These are phyloP conservation scores for Phocoena phocoena DNA, from an alignment of 2,113 vertebrate genomes.

Conservation along the genomic window DNA sequence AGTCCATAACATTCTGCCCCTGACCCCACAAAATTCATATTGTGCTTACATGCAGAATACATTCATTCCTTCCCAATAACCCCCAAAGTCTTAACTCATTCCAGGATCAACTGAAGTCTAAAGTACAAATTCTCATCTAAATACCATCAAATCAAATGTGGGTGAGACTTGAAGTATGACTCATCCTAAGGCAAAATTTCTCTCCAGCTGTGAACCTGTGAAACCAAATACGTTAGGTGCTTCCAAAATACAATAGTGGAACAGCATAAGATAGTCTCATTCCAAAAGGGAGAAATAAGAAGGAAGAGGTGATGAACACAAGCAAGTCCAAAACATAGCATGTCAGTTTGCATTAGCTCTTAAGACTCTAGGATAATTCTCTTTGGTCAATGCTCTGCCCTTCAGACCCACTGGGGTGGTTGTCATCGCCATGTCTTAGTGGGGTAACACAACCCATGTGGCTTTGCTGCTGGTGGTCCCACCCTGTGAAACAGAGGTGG, in stretches of 20 bases:
- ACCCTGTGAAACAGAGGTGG: not conserved
- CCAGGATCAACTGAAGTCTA: not conserved
- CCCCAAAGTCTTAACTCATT: not conserved
- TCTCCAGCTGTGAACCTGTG: not conserved
- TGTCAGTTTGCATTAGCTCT: not conserved
- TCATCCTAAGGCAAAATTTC: not conserved
- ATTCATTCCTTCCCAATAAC: not conserved
- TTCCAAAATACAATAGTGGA: not conserved
- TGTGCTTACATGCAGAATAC: not conserved
- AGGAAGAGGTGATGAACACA: not conserved
- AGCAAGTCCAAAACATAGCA: not conserved
- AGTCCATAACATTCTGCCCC: not conserved
- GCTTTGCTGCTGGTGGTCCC: not conserved
- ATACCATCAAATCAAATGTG: not conserved
- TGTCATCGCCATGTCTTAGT: not conserved
- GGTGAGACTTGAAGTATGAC: not conserved
- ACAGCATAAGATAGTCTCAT: not conserved
- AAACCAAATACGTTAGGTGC: not conserved
- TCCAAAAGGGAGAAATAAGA: not conserved
- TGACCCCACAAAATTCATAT: not conserved
- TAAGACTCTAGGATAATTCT: not conserved
- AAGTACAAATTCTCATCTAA: not conserved
- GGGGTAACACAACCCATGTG: not conserved
- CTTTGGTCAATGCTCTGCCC: not conserved
- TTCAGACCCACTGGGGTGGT: not conserved